Evolutionary conservation across 2,888 invertebrate species (phyloP).

Genomic region (Gortyna flavago): DNA sequence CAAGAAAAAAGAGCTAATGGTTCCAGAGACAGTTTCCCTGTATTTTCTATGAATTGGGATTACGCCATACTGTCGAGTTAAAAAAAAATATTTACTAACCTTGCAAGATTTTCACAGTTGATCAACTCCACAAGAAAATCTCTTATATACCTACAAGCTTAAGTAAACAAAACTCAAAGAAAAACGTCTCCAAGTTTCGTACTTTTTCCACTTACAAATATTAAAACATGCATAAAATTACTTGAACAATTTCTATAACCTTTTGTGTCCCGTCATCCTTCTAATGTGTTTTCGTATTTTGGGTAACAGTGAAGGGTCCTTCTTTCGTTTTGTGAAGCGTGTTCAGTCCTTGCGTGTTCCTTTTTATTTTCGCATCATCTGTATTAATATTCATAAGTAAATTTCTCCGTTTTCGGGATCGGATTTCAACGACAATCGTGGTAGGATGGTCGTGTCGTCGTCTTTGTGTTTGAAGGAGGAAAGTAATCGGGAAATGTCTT

Average conservation of each 20-base stretch:
- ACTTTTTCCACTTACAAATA: conserved; percentile 79
- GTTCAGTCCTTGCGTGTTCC: conserved; percentile 74
- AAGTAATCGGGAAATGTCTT: conserved; percentile 42
- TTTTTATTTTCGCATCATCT: conserved; percentile 77
- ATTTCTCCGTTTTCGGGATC: conserved; percentile 80
- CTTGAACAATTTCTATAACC: conserved; percentile 74
- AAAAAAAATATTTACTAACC: background rate
- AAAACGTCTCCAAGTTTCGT: conserved; percentile 40
- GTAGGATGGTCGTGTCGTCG: conserved; percentile 18
- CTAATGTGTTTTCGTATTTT: conserved; percentile 86
- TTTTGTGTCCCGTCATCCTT: conserved; percentile 87
- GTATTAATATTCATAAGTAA: conserved; percentile 90
- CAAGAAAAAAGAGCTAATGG: background rate
- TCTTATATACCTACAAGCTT: conserved; percentile 6
- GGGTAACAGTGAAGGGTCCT: conserved; percentile 78
- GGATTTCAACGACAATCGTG: conserved; percentile 52
- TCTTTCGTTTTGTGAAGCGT: conserved; percentile 80
- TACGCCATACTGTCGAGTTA: accelerated
- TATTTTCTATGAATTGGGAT: background rate
- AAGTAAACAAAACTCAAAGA: conserved; percentile 27
- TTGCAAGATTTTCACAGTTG: background rate
- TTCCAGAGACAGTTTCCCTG: background rate
- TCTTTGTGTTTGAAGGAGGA: conserved; percentile 41
- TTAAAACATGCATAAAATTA: conserved; percentile 86
- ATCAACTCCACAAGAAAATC: conserved; percentile 30